Conservation (phyloP, 37 sponge, comb jelly and placozoan genomes). For the Halisarca cf. caerulea region DNA sequence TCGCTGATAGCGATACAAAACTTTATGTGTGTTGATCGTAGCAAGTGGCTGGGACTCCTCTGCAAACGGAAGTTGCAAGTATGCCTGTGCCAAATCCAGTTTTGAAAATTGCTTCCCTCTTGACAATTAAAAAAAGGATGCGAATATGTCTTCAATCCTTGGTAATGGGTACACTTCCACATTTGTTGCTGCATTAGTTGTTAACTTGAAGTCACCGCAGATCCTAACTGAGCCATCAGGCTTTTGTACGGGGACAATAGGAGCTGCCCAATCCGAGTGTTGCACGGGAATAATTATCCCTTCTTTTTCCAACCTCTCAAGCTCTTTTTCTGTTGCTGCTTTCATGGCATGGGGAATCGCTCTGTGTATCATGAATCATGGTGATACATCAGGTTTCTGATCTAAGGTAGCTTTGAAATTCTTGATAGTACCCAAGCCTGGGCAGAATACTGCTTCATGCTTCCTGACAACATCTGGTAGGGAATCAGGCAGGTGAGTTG, state of each 20-base stretch:
- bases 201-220: conserved; percentile 56
- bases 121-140: background rate
- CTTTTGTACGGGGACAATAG: conserved; percentile 54
- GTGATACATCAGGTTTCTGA: background rate
- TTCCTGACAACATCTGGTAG: background rate
- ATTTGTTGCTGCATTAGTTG: background rate
- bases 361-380: background rate
- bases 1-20: background rate
- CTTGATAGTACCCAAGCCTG: conserved; percentile 12
- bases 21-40: background rate
- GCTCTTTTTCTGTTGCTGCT: conserved; percentile 35
- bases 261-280: conserved; percentile 48
- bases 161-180: background rate
- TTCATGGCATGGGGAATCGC: background rate
- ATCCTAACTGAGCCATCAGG: conserved; percentile 46
- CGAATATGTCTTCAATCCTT: conserved; percentile 16
- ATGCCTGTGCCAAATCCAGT: conserved; percentile 11
- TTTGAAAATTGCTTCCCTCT: background rate
- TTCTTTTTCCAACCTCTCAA: conserved; percentile 11
- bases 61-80: conserved; percentile 7
- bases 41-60: background rate
- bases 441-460: conserved; percentile 22
- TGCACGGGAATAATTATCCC: conserved; percentile 46
- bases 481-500: background rate
- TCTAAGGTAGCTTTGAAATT: background rate